Base-by-base conservation (phyloP, 1,140 invertebrate species). In the Micrasema minimum region DNA sequence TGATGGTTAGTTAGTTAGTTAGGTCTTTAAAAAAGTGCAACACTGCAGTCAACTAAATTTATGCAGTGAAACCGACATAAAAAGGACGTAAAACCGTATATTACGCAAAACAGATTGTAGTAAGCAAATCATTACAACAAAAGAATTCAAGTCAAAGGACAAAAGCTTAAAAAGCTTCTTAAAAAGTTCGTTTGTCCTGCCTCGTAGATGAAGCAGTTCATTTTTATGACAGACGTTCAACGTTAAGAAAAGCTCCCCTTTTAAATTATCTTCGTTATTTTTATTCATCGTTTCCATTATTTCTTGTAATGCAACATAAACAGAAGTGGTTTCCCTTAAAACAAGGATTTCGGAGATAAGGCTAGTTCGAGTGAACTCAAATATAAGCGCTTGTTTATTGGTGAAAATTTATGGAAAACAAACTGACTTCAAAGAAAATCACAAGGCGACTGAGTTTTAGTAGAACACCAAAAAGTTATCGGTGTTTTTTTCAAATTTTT, bases 231-330 rank as follows among this genome's bases (percentile, higher is more conserved):
- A 5, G 9, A 12, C 55, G 35, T 38, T 59, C 55, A 59, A 41
- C 31, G 38, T 23, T 46, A n/a, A 7, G 2, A 7, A 31, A 48
- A 12, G 50, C 37, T 22, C 55, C 55, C 26, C 26, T 31, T 59
- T 59, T 22, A 41, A 59, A 59, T 41, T 41, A 20, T 59, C 35
- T 41, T 59, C 14, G 14, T 38, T 59, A 41, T 41, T 59, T 59
- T 59, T 59, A 59, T 41, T 59, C 37, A 38, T 59, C 20, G 55
- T 59, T 59, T 41, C 10, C 55, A 59, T 59, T 59, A 59, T 43
- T 59, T 59, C 55, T 59, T 18, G 16, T 41, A 59, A 59, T 59
- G 55, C 55, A 59, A 59, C 37, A 59, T 59, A 38, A 59, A 59
- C 55, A 59, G 37, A 59, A 59, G 37, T 11, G 37, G 55, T 59